Percentiles rank a stretch among this genome's conserved stretches.
Evolutionary conservation across 2,888 invertebrate genomes (phyloP).

Genomic region (Caenorhabditis becei): DNA sequence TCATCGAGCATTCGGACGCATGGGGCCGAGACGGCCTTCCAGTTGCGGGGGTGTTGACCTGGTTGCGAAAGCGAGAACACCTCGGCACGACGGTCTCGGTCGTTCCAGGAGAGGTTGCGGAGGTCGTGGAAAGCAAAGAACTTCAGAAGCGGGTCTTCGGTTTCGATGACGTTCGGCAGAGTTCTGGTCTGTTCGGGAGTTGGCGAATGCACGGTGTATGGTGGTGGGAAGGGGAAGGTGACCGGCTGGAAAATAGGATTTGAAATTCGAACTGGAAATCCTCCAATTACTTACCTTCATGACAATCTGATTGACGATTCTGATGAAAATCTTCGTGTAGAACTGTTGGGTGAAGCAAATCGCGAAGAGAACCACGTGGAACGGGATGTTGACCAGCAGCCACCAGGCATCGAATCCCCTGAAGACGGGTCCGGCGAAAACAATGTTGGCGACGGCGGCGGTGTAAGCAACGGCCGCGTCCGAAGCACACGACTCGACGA

Average conservation of each 20-base stretch:
- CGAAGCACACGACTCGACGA: conserved; percentile 23
- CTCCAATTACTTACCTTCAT: conserved; percentile 47
- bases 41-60: conserved; percentile 69
- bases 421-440: conserved; percentile 51
- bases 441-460: conserved; percentile 10
- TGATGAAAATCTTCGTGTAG: conserved; percentile 52
- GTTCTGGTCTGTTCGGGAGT: conserved; percentile 69
- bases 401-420: conserved; percentile 61
- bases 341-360: conserved; percentile 49
- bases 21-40: conserved; percentile 61
- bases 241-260: conserved; percentile 65
- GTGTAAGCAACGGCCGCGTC: conserved; percentile 29
- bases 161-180: conserved; percentile 67
- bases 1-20: conserved; percentile 61
- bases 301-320: conserved; percentile 61
- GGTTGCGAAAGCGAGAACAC: conserved; percentile 70
- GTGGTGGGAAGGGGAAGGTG: conserved; percentile 67
- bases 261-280: neutral
- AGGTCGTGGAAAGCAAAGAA: conserved; percentile 69
- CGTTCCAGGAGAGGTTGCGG: conserved; percentile 59
- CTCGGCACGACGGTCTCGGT: conserved; percentile 55
- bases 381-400: conserved; percentile 45
- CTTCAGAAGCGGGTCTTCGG: conserved; percentile 56
- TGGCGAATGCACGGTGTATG: conserved; percentile 64
- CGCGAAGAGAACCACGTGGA: conserved; percentile 48